phyloP scores from a whole-genome alignment of 2,113 vertebrate species.

The Poeciliopsis prolifica region DNA sequence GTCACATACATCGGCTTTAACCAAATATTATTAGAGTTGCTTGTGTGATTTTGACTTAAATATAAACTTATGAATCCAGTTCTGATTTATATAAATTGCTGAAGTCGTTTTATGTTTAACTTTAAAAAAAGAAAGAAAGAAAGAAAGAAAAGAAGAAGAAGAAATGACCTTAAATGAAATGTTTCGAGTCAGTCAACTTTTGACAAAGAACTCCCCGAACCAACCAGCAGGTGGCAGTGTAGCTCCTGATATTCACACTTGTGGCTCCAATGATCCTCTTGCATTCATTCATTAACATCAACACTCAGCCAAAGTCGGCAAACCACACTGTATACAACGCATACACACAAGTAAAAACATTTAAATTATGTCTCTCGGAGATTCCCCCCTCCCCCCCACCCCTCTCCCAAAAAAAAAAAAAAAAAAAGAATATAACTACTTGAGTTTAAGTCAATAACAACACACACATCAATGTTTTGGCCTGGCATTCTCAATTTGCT shows the following conservation, averaged over 20 bases:
- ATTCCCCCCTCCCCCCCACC: too few species aligned
- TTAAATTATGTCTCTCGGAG: not conserved
- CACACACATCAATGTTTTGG: not conserved
- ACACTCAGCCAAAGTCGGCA: slow-evolving; percentile 3
- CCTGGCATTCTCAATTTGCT: not conserved
- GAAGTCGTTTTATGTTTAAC: not conserved
- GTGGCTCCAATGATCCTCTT: not conserved
- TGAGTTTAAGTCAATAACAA: not conserved
- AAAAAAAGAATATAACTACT: not conserved
- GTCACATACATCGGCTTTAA: not conserved
- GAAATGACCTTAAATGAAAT: too few species aligned
- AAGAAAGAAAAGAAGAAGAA: too few species aligned
- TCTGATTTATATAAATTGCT: too few species aligned
- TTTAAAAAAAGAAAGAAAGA: not conserved
- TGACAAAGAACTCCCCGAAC: slow-evolving; percentile 12
- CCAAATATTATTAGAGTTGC: not conserved
- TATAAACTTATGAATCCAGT: too few species aligned
- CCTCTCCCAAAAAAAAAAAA: not conserved
- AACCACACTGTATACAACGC: slow-evolving; percentile 8
- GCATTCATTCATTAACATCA: slow-evolving; percentile 3
- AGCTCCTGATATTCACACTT: slow-evolving; percentile 29
- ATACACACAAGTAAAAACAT: not conserved
- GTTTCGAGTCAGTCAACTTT: not conserved
- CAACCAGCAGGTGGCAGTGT: slow-evolving; percentile 75
- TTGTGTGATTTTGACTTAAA: not conserved